Evolutionary conservation across 2,113 vertebrate genomes (phyloP).

Genomic region (Chaenogobius annularis): DNA sequence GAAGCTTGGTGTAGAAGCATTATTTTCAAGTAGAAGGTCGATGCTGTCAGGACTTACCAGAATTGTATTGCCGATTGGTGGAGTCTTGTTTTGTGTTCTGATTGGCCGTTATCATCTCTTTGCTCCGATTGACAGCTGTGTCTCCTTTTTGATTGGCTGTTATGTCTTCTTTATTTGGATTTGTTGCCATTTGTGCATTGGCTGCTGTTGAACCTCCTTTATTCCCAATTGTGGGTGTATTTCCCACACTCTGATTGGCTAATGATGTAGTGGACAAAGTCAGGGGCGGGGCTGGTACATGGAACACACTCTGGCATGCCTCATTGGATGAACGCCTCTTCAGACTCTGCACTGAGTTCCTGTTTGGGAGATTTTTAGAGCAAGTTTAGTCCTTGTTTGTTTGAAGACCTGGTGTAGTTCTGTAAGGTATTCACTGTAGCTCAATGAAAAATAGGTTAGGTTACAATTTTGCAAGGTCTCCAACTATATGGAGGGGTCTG

Average conservation of each 20-base stretch:
- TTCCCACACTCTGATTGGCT: background rate
- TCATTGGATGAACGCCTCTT: slow-evolving; percentile 77
- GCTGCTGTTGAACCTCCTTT: background rate
- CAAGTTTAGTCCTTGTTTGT: no score
- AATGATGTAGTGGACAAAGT: background rate
- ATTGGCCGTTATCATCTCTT: background rate
- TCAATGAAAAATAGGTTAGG: no score
- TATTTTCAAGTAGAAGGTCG: no score
- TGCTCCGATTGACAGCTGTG: background rate
- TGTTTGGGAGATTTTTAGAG: no score
- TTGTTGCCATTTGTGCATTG: background rate
- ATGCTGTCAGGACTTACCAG: background rate
- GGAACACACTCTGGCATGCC: slow-evolving; percentile 65
- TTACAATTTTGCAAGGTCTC: no score
- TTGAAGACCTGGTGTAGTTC: no score
- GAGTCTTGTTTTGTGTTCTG: background rate
- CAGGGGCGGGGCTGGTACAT: slow-evolving; percentile 31
- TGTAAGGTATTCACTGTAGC: no score
- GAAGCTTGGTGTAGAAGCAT: no score
- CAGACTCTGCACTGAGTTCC: slow-evolving; percentile 87
- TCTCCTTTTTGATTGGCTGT: background rate
- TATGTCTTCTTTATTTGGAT: no score
- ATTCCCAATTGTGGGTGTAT: background rate
- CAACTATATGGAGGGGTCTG: no score
- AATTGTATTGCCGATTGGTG: background rate